These are phyloP conservation scores for Probaryconus sp. DNA, from an alignment of 1,140 invertebrate species.

Conservation along the genomic window DNA sequence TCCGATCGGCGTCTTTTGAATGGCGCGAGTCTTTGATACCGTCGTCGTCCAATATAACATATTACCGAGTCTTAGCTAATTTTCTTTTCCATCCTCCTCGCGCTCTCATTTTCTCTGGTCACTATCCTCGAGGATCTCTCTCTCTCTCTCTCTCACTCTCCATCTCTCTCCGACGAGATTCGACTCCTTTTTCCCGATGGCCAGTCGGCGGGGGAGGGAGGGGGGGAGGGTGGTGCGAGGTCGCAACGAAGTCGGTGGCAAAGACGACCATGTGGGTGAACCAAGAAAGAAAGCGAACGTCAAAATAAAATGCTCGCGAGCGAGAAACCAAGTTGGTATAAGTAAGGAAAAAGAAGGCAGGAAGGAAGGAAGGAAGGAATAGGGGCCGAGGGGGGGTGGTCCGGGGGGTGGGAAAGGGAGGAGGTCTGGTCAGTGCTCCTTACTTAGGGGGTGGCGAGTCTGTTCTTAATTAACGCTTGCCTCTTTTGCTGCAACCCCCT, in stretches of 20 bases:
- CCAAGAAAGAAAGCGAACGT: slow-evolving; percentile 22
- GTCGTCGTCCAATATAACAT: slow-evolving; percentile 68
- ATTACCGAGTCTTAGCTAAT: slow-evolving; percentile 71
- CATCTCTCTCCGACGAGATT: slow-evolving; percentile 45
- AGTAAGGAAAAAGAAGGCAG: slow-evolving; percentile 26
- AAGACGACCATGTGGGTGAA: slow-evolving; percentile 62
- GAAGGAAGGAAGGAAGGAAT: slow-evolving; percentile 17
- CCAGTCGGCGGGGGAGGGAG: slow-evolving; percentile 62
- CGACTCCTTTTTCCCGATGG: slow-evolving; percentile 60
- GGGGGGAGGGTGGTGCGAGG: slow-evolving; percentile 59
- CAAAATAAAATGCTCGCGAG: slow-evolving; percentile 41
- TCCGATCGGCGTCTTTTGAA: slow-evolving; percentile 54
- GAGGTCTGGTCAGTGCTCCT: slow-evolving; percentile 75
- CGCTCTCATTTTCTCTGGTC: slow-evolving; percentile 1
- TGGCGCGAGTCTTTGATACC: slow-evolving; percentile 54
- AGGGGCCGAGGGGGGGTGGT: not conserved
- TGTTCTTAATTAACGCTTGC: slow-evolving; percentile 79
- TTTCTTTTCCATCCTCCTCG: slow-evolving; percentile 59
- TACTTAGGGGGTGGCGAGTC: slow-evolving; percentile 78
- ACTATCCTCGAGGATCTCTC: slow-evolving; percentile 19
- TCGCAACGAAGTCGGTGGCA: slow-evolving; percentile 50
- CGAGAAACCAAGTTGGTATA: slow-evolving; percentile 21
- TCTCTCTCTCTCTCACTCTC: slow-evolving; percentile 43
- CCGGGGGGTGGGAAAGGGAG: not conserved
- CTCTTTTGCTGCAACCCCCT: slow-evolving; percentile 77